phyloP scores from a whole-genome alignment of 2,797 vertebrate genomes.

The Enteromius treurensis region DNA sequence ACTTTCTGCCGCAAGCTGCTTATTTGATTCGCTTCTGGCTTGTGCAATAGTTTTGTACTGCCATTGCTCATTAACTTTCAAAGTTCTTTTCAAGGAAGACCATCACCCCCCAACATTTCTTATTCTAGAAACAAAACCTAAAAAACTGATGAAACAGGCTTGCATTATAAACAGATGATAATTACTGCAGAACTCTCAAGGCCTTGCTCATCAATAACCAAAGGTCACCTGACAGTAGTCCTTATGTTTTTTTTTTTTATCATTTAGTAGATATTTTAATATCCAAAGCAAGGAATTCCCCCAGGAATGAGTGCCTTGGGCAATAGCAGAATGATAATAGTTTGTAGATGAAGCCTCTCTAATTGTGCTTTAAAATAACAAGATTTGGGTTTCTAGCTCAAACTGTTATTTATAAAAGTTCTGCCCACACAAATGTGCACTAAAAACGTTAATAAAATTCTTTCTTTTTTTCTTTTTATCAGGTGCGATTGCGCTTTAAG shows the following conservation, averaged over 20 bases:
- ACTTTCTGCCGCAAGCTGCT: slow-evolving; percentile 1
- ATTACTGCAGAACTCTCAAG: not conserved
- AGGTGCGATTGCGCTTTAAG: slow-evolving; percentile 92
- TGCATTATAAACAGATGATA: slow-evolving; percentile 4
- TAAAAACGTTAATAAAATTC: not conserved
- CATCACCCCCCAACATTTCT: not conserved
- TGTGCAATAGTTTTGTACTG: not conserved
- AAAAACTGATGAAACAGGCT: slow-evolving; percentile 8
- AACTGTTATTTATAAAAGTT: not conserved
- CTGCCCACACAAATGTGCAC: not conserved
- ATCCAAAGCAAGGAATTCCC: slow-evolving; percentile 7
- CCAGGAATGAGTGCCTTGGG: not conserved
- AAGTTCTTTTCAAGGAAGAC: not conserved
- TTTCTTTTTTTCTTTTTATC: slow-evolving; percentile 19
- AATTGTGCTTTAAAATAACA: not conserved
- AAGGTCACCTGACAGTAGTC: not conserved
- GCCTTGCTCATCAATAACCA: not conserved
- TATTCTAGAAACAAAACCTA: not conserved
- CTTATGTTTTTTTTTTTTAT: not conserved
- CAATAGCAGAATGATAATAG: not conserved
- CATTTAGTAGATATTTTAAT: not conserved
- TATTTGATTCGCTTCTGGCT: slow-evolving; percentile 8
- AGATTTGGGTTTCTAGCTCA: not conserved
- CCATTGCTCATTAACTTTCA: slow-evolving; percentile 9
- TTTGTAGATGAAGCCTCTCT: not conserved